phyloP scores from a whole-genome alignment of 2,113 vertebrate genomes.

The Apteryx mantelli region DNA sequence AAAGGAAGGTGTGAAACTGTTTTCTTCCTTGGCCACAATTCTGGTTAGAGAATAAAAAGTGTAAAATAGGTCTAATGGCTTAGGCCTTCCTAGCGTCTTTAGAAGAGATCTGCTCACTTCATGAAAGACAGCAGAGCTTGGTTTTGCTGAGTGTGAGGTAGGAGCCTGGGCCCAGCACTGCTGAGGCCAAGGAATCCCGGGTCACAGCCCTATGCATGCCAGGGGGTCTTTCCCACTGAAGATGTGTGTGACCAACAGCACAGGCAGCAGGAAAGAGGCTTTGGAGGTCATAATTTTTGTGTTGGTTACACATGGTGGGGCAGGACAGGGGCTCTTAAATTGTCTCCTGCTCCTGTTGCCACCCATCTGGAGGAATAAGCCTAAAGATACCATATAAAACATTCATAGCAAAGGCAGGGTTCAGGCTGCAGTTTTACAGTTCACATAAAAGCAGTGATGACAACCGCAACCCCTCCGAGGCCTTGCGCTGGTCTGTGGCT shows the following conservation, averaged over 20 bases:
- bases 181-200: background rate
- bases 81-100: background rate
- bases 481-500: background rate
- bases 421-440: background rate
- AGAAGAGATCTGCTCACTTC: background rate
- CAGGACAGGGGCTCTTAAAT: background rate
- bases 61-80: background rate
- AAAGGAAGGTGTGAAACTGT: background rate
- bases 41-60: background rate
- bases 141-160: background rate
- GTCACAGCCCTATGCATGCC: accelerated
- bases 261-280: background rate
- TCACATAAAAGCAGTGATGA: background rate
- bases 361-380: background rate
- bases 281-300: background rate
- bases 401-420: background rate
- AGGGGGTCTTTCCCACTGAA: background rate
- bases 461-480: background rate
- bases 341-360: background rate
- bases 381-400: background rate
- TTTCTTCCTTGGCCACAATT: background rate
- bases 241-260: background rate
- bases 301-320: background rate
- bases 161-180: background rate
- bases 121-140: background rate